Evolutionary conservation across 1,140 invertebrate species (phyloP).

Genomic region (Drosophila baimaii): DNA sequence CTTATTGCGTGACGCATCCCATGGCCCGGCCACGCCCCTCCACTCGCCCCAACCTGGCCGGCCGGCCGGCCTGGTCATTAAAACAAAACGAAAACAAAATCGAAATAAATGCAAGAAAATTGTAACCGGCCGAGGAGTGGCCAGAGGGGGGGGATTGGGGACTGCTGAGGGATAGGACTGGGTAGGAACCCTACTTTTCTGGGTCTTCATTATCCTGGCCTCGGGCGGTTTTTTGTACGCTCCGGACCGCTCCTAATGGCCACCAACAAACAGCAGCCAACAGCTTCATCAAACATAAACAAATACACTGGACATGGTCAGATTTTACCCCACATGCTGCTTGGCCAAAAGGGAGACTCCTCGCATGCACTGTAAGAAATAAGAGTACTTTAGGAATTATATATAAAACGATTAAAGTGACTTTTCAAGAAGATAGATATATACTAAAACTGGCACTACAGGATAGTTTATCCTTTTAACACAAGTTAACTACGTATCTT

Average conservation of each 20-base stretch:
- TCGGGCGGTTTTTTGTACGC: conserved; percentile 42
- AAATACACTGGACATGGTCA: conserved; percentile 62
- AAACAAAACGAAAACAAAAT: conserved; percentile 42
- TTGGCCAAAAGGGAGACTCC: conserved; percentile 8
- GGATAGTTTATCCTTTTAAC: background rate
- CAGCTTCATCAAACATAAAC: conserved; percentile 80
- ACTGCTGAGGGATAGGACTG: background rate
- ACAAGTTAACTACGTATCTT: background rate
- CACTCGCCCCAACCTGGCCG: conserved; percentile 21
- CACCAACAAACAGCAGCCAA: conserved; percentile 74
- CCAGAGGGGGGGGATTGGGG: background rate
- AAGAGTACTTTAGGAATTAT: background rate
- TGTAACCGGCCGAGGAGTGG: conserved; percentile 25
- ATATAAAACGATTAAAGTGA: background rate
- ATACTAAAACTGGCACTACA: too few relatives aligned
- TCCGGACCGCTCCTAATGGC: conserved; percentile 73
- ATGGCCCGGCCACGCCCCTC: conserved; percentile 58
- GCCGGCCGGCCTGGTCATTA: conserved; percentile 44
- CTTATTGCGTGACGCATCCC: conserved; percentile 75
- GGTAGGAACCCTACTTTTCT: conserved; percentile 34
- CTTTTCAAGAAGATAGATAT: background rate
- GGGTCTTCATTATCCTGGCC: conserved; percentile 77
- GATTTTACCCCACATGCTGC: conserved; percentile 52
- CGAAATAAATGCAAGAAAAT: conserved; percentile 36
- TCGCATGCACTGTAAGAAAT: conserved; percentile 7